Evolutionary conservation across 2,888 invertebrate genomes (phyloP).

Genomic region (Tipula helvola): DNA sequence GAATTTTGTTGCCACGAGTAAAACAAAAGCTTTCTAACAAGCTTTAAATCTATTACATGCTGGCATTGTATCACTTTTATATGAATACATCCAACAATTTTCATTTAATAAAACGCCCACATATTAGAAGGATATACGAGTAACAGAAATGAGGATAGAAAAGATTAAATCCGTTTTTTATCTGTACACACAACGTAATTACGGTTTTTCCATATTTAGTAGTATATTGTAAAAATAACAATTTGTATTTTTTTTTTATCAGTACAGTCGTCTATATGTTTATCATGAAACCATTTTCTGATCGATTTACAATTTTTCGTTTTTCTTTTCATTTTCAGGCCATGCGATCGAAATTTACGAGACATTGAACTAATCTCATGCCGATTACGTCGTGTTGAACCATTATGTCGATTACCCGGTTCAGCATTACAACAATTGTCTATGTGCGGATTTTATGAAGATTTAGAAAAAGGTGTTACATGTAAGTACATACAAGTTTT

Average conservation of each 20-base stretch:
- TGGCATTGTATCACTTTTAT: too few species aligned
- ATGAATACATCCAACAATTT: too few species aligned
- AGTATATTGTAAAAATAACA: background rate
- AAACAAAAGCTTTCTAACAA: too few species aligned
- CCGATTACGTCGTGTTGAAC: conserved; percentile 49
- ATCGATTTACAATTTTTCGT: too few species aligned
- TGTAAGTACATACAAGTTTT: conserved; percentile 42
- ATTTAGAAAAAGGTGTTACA: conserved; percentile 63
- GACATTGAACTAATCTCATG: conserved; percentile 61
- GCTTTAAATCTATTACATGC: too few species aligned
- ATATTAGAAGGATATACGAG: too few species aligned
- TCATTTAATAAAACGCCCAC: too few species aligned
- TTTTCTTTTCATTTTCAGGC: conserved; percentile 35
- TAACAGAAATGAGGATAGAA: background rate
- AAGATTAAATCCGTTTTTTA: background rate
- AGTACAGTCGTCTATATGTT: background rate
- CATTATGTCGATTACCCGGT: conserved; percentile 50
- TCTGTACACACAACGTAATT: background rate
- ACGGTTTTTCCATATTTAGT: background rate
- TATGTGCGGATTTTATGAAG: conserved; percentile 63
- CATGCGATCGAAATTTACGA: conserved; percentile 56
- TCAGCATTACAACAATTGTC: conserved; percentile 60
- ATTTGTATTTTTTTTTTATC: background rate
- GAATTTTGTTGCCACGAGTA: too few species aligned
- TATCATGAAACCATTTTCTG: background rate